A percentile compares a stretch with the other conserved stretches of the same genome.
phyloP scores from a whole-genome alignment of 2,888 invertebrate genomes.

The Zonitis immaculata region DNA sequence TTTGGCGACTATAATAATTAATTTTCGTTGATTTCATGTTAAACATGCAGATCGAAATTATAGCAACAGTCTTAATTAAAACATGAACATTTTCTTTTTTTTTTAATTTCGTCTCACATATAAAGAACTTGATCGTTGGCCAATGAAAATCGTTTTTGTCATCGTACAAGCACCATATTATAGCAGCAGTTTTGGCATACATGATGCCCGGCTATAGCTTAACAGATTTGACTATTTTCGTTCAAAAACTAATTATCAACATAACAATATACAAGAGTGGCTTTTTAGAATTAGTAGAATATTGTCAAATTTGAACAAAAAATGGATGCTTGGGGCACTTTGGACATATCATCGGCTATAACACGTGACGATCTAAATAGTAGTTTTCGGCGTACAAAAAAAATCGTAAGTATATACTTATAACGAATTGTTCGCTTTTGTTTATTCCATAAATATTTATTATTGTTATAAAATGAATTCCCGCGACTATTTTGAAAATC shows the following conservation, averaged over 20 bases:
- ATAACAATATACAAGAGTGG: no score
- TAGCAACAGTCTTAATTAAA: conserved; percentile 22
- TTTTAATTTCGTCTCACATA: no score
- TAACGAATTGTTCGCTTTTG: no score
- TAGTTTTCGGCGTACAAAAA: conserved; percentile 46
- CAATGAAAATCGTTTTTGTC: conserved; percentile 17
- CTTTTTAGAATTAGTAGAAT: no score
- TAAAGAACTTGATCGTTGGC: conserved; percentile 17
- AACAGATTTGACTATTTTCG: conserved; percentile 26
- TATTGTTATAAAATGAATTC: conserved; percentile 1
- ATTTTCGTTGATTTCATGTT: no score
- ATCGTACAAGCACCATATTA: not conserved
- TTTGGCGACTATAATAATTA: no score
- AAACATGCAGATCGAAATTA: no score
- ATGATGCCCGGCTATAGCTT: conserved; percentile 21
- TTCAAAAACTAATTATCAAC: conserved; percentile 12
- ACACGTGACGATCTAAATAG: conserved; percentile 62
- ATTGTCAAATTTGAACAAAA: conserved; percentile 1
- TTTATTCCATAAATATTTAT: not conserved
- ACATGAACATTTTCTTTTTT: not conserved
- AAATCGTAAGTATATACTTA: conserved; percentile 43
- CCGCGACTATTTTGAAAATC: conserved; percentile 7
- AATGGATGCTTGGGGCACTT: conserved; percentile 71
- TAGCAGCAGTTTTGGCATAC: conserved; percentile 8
- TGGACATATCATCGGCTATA: conserved; percentile 58